Conservation (phyloP, 2,113 vertebrate genomes). For the Larimichthys crocea region DNA sequence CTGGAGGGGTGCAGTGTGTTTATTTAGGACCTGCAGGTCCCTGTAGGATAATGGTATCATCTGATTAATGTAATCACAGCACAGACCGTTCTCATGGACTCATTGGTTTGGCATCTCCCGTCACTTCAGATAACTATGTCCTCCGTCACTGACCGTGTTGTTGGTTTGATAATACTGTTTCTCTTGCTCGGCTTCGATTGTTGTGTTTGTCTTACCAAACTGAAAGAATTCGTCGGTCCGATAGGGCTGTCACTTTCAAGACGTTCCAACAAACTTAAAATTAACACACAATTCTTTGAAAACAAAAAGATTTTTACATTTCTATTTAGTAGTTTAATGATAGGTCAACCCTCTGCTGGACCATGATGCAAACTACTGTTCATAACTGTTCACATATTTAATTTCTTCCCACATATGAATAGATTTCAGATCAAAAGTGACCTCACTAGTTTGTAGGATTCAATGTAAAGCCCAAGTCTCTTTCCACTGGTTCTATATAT, state of each 20-base stretch:
- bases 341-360: not conserved
- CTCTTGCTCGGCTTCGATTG: slow-evolving; percentile 15
- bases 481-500: not conserved
- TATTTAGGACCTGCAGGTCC: slow-evolving; percentile 30
- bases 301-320: not conserved
- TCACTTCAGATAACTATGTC: slow-evolving; percentile 14
- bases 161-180: slow-evolving; percentile 46
- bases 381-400: not conserved
- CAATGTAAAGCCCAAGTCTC: not conserved
- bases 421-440: not conserved
- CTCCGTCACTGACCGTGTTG: slow-evolving; percentile 17
- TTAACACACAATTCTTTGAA: not conserved
- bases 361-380: not conserved
- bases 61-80: slow-evolving; percentile 6
- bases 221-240: not conserved
- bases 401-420: not conserved
- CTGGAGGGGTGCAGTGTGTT: slow-evolving; percentile 25
- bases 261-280: no score
- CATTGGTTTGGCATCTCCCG: slow-evolving; percentile 32
- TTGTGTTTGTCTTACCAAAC: slow-evolving; percentile 16
- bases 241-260: not conserved
- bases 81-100: slow-evolving; percentile 1
- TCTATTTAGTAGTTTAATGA: not conserved
- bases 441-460: not conserved
- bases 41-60: slow-evolving; percentile 35